Conservation (phyloP, 2,888 invertebrate genomes). For the Himalopsyche anomala region DNA sequence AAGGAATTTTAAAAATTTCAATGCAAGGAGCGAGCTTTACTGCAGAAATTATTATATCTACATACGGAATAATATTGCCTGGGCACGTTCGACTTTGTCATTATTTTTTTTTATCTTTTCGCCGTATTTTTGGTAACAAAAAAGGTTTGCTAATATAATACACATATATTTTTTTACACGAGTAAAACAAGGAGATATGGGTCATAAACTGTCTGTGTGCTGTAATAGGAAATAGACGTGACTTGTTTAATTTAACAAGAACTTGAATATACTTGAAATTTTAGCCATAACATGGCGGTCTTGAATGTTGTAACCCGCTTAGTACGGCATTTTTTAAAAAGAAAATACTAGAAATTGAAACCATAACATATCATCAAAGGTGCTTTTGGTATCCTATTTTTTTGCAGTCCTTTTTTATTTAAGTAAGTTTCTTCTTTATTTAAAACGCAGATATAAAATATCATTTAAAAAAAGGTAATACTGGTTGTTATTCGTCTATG, state of each 20-base stretch:
- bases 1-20: slow-evolving; percentile 3
- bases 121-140: slow-evolving; percentile 21
- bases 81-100: slow-evolving; percentile 28
- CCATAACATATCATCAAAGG: too few relatives aligned
- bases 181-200: slow-evolving; percentile 49
- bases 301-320: background rate
- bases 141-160: slow-evolving; percentile 29
- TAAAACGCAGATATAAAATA: too few relatives aligned
- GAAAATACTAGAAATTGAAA: too few relatives aligned
- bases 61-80: slow-evolving; percentile 21
- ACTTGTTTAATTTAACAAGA: slow-evolving; percentile 48
- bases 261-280: slow-evolving; percentile 40
- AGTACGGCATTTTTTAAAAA: background rate
- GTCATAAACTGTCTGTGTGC: slow-evolving; percentile 42
- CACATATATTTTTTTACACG: slow-evolving; percentile 44
- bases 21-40: slow-evolving; percentile 30
- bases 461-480: too few relatives aligned
- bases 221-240: slow-evolving; percentile 47
- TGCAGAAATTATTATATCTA: slow-evolving; percentile 26
- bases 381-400: too few relatives aligned
- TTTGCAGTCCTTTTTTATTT: too few relatives aligned
- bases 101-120: slow-evolving; percentile 22
- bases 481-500: too few relatives aligned
- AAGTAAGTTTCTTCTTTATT: too few relatives aligned
- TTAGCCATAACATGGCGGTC: slow-evolving; percentile 20